Base-by-base conservation (phyloP, 2,797 vertebrate species). In the Sebastiscus tertius region DNA sequence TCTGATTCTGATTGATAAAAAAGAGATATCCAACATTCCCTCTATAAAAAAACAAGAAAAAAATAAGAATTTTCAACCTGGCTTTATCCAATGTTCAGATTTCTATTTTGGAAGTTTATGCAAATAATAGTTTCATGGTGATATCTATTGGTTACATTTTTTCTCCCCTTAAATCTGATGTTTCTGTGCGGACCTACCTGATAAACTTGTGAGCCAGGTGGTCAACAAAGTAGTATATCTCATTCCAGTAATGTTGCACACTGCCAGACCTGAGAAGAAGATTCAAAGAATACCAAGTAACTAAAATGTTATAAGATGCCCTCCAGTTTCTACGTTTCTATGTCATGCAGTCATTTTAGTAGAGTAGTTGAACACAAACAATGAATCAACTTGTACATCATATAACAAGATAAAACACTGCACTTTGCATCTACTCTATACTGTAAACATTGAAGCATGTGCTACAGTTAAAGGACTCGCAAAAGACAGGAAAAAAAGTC, bases 191-290 rank as follows among this genome's bases (percentile, higher is more conserved):
- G n/a, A 75, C 76, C 7, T 77, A 99, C 98, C 98, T 99, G 88
- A 98, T 98, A 86, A 99, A 99, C 91, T 98, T 99, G 82, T 97
- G 96, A 26, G 99, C 97, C 94, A 99, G 89, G 70, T 99, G 97
- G 84, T 99, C 96, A 81, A 99, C 99, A 90, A 99, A 99, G 86
- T 97, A 97, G 89, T 97, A 99, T 64, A 99, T 99, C 90, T 99
- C 99, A 88, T 97, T 99, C 99, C 99, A 99, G 83, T 99, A 97
- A 82, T 98, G 94, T 73, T 97, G 96, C 71, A 99, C 98, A 29
- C 98, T 99, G 86, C 99, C 99, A 34, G 99, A 99, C 81, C 99
- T 99, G 75, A 70, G 67, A 91, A 64, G 85, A 54, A 76, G 20
- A 84, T 22, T 64, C 8, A 67, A 6, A 4, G 9, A 54, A 36